These are phyloP conservation scores for Odontomyia ornata DNA, from an alignment of 2,888 invertebrate species.

Conservation along the genomic window DNA sequence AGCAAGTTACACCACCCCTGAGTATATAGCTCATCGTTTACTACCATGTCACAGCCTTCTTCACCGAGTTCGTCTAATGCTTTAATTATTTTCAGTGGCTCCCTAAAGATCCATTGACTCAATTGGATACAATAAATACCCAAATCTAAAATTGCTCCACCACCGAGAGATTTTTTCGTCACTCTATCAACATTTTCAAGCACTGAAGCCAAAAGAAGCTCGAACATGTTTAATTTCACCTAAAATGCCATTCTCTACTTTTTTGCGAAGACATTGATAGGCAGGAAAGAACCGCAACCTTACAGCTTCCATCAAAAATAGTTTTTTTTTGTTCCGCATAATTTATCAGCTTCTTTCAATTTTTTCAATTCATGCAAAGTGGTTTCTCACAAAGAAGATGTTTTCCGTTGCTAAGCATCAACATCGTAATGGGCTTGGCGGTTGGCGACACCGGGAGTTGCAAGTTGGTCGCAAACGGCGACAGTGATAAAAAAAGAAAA, in stretches of 20 bases:
- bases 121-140: constrained; percentile 82
- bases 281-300: constrained; percentile 88
- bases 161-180: constrained; percentile 76
- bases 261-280: constrained; percentile 74
- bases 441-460: too few relatives aligned
- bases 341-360: constrained; percentile 74
- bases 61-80: constrained; percentile 75
- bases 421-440: constrained; percentile 72
- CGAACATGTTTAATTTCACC: constrained; percentile 77
- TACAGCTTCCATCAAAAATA: constrained; percentile 89
- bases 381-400: constrained; percentile 93
- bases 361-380: constrained; percentile 79
- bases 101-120: constrained; percentile 74
- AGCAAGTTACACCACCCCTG: constrained; percentile 57
- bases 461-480: too few relatives aligned
- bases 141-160: constrained; percentile 79
- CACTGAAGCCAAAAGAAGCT: constrained; percentile 74
- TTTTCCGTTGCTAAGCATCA: constrained; percentile 83
- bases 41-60: constrained; percentile 73
- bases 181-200: constrained; percentile 68
- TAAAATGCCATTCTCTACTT: constrained; percentile 72
- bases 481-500: too few relatives aligned
- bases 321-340: constrained; percentile 75
- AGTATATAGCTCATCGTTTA: constrained; percentile 59
- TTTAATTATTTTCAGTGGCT: constrained; percentile 74